Percentiles rank a stretch among this genome's conserved stretches.
Conservation (phyloP, 2,113 vertebrate species). For the Irena cyanogastra region DNA sequence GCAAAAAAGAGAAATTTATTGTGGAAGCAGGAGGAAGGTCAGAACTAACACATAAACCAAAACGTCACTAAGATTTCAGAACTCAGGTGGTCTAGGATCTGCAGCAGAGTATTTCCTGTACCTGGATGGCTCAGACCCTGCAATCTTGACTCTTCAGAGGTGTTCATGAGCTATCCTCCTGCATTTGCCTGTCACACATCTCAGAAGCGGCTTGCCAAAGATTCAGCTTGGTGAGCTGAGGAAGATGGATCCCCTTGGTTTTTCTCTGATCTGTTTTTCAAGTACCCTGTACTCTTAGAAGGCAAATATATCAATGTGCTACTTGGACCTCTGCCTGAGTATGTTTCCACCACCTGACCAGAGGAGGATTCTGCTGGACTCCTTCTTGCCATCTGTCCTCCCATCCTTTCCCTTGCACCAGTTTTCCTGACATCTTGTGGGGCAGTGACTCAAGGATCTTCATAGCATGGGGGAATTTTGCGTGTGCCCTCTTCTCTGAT, state of each 20-base stretch:
- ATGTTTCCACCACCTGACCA: background rate
- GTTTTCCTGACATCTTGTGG: too few relatives aligned
- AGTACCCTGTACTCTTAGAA: background rate
- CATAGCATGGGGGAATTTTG: background rate
- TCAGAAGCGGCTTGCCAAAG: background rate
- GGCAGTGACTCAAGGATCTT: background rate
- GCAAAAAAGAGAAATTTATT: background rate
- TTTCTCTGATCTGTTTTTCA: background rate
- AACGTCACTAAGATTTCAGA: background rate
- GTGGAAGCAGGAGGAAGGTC: background rate
- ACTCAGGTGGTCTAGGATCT: background rate
- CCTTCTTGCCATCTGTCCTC: background rate
- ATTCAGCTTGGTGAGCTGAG: background rate
- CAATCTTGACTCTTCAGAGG: background rate
- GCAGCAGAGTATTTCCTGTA: background rate
- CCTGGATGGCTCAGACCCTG: background rate
- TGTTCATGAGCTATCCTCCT: background rate
- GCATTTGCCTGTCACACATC: background rate
- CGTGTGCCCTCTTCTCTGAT: background rate
- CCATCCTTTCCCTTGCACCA: background rate
- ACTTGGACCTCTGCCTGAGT: background rate
- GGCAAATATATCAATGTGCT: background rate
- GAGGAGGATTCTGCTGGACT: background rate
- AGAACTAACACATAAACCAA: background rate
- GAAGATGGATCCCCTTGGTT: background rate